phyloP scores from a whole-genome alignment of 2,797 vertebrate species.

The Menidia menidia region DNA sequence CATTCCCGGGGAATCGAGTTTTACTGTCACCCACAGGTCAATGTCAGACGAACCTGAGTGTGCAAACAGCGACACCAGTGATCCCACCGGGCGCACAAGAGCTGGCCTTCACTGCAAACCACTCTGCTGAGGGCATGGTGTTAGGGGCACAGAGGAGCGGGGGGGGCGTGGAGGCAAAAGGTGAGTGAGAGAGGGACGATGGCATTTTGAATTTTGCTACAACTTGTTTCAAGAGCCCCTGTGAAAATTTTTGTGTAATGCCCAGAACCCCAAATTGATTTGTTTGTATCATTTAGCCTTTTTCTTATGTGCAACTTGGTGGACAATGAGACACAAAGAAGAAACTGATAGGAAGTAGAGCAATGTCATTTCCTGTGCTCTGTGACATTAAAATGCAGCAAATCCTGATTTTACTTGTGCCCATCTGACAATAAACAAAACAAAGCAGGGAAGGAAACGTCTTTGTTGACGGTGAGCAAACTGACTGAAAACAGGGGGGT shows the following conservation, averaged over 20 bases:
- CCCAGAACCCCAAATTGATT: background rate
- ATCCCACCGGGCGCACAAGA: slow-evolving; percentile 43
- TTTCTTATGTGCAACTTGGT: background rate
- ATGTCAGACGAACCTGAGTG: slow-evolving; percentile 62
- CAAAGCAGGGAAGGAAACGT: slow-evolving; percentile 9
- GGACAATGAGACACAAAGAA: background rate
- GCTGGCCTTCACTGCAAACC: slow-evolving; percentile 18
- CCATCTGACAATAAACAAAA: background rate
- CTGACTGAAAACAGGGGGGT: slow-evolving; percentile 24
- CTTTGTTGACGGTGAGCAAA: slow-evolving; percentile 33
- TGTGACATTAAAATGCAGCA: too few relatives aligned
- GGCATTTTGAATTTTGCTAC: slow-evolving; percentile 15
- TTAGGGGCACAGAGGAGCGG: slow-evolving; percentile 2
- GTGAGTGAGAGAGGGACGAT: slow-evolving; percentile 9
- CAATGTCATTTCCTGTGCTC: too few relatives aligned
- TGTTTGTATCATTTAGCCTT: background rate
- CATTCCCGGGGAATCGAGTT: slow-evolving; percentile 36
- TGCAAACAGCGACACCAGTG: slow-evolving; percentile 68
- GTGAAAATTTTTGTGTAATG: background rate
- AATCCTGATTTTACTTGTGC: slow-evolving; percentile 17
- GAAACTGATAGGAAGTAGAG: too few relatives aligned
- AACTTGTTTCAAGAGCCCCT: slow-evolving; percentile 2
- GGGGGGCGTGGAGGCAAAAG: background rate
- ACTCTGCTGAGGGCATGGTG: slow-evolving; percentile 17
- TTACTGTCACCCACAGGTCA: slow-evolving; percentile 59